Evolutionary conservation across 92 coral and sea anemone species (phyloP).

Genomic region (Paragorgia papillata): DNA sequence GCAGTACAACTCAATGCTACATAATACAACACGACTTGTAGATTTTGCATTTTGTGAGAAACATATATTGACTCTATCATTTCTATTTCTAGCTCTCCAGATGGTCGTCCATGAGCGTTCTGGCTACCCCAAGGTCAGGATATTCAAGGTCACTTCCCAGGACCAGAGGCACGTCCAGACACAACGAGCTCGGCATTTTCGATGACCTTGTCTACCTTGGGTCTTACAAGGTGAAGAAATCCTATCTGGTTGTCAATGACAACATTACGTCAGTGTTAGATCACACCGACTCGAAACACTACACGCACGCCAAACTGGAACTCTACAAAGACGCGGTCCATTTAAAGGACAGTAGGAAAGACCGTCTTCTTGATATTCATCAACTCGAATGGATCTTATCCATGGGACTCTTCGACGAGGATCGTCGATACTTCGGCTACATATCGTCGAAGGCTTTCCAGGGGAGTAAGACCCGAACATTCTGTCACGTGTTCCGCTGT

Average conservation of each 20-base stretch:
- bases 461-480: slow-evolving; percentile 91
- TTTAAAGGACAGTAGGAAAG: slow-evolving; percentile 61
- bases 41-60: too few species aligned
- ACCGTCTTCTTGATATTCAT: slow-evolving; percentile 64
- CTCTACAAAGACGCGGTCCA: slow-evolving; percentile 73
- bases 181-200: slow-evolving; percentile 69
- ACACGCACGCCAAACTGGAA: slow-evolving; percentile 69
- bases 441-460: slow-evolving; percentile 91
- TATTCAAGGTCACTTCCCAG: slow-evolving; percentile 36
- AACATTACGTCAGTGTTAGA: slow-evolving; percentile 73
- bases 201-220: slow-evolving; percentile 82
- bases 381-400: slow-evolving; percentile 88
- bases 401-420: slow-evolving; percentile 88
- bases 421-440: slow-evolving; percentile 91
- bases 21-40: too few species aligned
- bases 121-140: slow-evolving; percentile 2
- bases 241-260: slow-evolving; percentile 81
- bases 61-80: too few species aligned
- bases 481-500: slow-evolving; percentile 98
- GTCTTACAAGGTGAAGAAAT: slow-evolving; percentile 77
- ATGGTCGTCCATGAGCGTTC: slow-evolving; percentile 40
- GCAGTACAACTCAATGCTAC: too few species aligned
- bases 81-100: slow-evolving; percentile 55
- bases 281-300: slow-evolving; percentile 76
- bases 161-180: slow-evolving; percentile 53